Percentiles rank a stretch among this genome's conserved stretches.
phyloP scores from a whole-genome alignment of 2,113 vertebrate species.

The Larimichthys polyactis region DNA sequence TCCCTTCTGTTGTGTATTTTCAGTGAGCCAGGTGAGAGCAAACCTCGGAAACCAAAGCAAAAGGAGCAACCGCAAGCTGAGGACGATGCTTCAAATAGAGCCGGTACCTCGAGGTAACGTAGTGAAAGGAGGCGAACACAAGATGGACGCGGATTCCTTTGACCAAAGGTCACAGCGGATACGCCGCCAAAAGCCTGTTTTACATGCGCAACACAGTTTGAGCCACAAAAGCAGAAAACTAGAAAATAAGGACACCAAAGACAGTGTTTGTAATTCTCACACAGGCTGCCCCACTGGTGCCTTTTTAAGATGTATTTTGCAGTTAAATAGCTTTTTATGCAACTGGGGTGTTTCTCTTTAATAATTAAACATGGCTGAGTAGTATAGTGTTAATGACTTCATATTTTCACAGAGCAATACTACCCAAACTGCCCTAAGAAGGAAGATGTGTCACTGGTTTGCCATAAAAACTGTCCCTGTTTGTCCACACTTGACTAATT shows the following conservation, averaged over 20 bases:
- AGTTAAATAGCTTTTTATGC: background rate
- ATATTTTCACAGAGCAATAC: background rate
- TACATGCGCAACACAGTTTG: background rate
- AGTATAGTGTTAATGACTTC: background rate
- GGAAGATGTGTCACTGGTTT: background rate
- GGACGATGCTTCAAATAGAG: slow-evolving; percentile 76
- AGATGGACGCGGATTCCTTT: background rate
- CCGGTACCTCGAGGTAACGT: slow-evolving; percentile 80
- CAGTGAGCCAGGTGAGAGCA: slow-evolving; percentile 91
- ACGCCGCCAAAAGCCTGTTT: background rate
- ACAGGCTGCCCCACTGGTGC: background rate
- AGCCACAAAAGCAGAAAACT: background rate
- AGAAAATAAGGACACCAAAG: background rate
- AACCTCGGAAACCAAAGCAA: slow-evolving; percentile 84
- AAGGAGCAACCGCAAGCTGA: slow-evolving; percentile 81
- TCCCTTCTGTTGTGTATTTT: slow-evolving; percentile 13
- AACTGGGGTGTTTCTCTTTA: background rate
- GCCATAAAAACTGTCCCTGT: background rate
- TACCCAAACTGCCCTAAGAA: background rate
- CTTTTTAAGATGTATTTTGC: background rate
- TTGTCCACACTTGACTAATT: background rate
- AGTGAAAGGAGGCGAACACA: background rate
- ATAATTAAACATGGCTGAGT: background rate
- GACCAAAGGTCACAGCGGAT: too few species aligned
- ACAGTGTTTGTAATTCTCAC: background rate